Percentiles rank a stretch among this genome's conserved stretches.
phyloP scores from a whole-genome alignment of 2,888 invertebrate genomes.

The Drosophila paranaensis region DNA sequence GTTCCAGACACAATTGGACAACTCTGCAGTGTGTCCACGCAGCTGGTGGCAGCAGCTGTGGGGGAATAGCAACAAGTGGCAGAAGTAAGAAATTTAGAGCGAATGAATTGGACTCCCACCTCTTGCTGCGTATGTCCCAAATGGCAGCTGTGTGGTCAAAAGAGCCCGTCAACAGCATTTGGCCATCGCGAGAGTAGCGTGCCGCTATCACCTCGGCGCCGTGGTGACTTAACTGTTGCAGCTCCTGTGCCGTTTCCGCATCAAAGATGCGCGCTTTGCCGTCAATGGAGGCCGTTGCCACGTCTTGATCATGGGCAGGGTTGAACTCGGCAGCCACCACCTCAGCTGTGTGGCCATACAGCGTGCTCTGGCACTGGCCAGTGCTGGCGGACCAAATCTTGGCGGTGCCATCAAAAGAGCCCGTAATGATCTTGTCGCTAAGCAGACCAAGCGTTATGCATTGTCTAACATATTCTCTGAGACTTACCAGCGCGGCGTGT shows the following conservation, averaged over 20 bases:
- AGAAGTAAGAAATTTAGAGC: not conserved
- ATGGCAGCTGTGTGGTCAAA: constrained; percentile 91
- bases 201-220: constrained; percentile 91
- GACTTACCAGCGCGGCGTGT: constrained; percentile 90
- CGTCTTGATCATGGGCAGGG: constrained; percentile 86
- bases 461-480: accelerated
- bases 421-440: constrained; percentile 90
- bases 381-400: constrained; percentile 90
- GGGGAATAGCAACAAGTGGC: not conserved
- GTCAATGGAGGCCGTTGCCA: constrained; percentile 92
- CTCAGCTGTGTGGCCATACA: constrained; percentile 91
- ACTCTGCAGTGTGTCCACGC: constrained; percentile 88
- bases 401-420: constrained; percentile 92
- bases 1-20: constrained; percentile 89
- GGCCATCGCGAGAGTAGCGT: constrained; percentile 89
- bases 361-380: constrained; percentile 88
- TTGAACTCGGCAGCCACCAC: constrained; percentile 90
- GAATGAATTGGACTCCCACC: constrained; percentile 83
- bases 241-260: constrained; percentile 88
- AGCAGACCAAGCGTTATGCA: not conserved
- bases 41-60: constrained; percentile 87
- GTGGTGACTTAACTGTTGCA: constrained; percentile 88
- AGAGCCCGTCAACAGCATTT: constrained; percentile 90
- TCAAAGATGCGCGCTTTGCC: constrained; percentile 90
- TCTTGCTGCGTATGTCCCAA: constrained; percentile 90